A percentile compares a stretch with the other conserved stretches of the same genome.
phyloP scores from a whole-genome alignment of 2,888 invertebrate species.

The Habroteleia sp. region DNA sequence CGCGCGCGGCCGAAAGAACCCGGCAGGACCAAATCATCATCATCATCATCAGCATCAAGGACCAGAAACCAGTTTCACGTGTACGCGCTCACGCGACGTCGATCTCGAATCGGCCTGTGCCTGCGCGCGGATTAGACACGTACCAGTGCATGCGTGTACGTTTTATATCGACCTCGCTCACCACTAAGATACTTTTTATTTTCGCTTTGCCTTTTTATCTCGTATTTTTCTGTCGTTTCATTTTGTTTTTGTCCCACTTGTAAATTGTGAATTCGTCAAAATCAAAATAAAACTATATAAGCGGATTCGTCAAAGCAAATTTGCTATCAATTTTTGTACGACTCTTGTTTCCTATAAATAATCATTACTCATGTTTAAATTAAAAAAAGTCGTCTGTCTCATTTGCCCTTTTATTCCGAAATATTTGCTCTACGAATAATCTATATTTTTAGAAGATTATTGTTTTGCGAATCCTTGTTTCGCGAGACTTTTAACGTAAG shows the following conservation, averaged over 20 bases:
- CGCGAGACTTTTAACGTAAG: too few species aligned
- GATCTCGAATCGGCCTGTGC: slow-evolving; percentile 55
- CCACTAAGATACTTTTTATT: slow-evolving; percentile 10
- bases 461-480: too few species aligned
- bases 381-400: too few species aligned
- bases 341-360: too few species aligned
- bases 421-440: too few species aligned
- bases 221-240: not conserved
- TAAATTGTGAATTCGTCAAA: slow-evolving; percentile 9
- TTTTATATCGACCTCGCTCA: slow-evolving; percentile 49
- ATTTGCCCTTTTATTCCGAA: too few species aligned
- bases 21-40: slow-evolving; percentile 67
- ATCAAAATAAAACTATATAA: slow-evolving; percentile 15
- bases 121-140: slow-evolving; percentile 61
- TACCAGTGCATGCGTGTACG: slow-evolving; percentile 50
- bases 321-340: too few species aligned
- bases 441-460: too few species aligned
- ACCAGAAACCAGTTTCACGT: slow-evolving; percentile 68
- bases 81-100: slow-evolving; percentile 63
- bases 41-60: slow-evolving; percentile 64
- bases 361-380: too few species aligned
- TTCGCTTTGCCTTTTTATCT: slow-evolving; percentile 8
- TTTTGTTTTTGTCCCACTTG: slow-evolving; percentile 5
- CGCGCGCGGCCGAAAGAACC: slow-evolving; percentile 58
- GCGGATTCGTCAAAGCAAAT: not conserved